phyloP scores from a whole-genome alignment of 1,140 invertebrate species.

The Anastatus disparis region DNA sequence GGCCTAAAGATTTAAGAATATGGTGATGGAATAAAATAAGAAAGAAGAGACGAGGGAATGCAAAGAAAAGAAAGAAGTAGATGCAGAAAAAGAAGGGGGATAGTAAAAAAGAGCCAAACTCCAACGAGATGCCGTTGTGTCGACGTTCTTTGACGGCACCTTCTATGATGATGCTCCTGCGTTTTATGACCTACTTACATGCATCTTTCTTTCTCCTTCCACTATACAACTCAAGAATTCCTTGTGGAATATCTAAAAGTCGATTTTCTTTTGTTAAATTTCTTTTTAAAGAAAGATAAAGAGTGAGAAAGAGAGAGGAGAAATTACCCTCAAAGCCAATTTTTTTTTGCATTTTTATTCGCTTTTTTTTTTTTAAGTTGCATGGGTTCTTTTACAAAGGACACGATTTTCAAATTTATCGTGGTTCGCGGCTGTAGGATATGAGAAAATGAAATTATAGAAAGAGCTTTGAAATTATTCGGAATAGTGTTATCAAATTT shows the following conservation, averaged over 20 bases:
- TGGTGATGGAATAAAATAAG: not conserved
- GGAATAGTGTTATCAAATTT: not conserved
- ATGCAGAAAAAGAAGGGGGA: constrained; percentile 1
- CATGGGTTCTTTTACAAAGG: constrained; percentile 18
- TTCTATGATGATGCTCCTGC: constrained; percentile 38
- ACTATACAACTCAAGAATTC: not conserved
- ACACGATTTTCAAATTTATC: constrained; percentile 28
- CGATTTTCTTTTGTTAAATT: constrained; percentile 41
- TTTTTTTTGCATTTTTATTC: not conserved
- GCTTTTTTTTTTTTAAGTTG: not conserved
- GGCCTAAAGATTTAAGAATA: not conserved
- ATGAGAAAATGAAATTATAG: constrained; percentile 9
- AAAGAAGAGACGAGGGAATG: not conserved
- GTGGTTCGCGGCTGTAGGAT: not conserved
- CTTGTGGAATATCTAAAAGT: constrained; percentile 30
- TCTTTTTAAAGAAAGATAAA: constrained; percentile 33
- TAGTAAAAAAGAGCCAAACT: constrained; percentile 18
- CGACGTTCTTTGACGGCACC: constrained; percentile 42
- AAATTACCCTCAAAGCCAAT: constrained; percentile 28
- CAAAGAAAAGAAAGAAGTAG: constrained; percentile 1
- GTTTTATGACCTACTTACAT: constrained; percentile 45
- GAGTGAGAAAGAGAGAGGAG: not conserved
- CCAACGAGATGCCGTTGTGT: constrained; percentile 38
- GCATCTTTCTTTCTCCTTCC: constrained; percentile 10
- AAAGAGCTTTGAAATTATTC: constrained; percentile 1